A percentile compares a stretch with the other conserved stretches of the same genome.
Evolutionary conservation across 2,113 vertebrate genomes (phyloP).

Genomic region (Gasterosteus nipponicus): DNA sequence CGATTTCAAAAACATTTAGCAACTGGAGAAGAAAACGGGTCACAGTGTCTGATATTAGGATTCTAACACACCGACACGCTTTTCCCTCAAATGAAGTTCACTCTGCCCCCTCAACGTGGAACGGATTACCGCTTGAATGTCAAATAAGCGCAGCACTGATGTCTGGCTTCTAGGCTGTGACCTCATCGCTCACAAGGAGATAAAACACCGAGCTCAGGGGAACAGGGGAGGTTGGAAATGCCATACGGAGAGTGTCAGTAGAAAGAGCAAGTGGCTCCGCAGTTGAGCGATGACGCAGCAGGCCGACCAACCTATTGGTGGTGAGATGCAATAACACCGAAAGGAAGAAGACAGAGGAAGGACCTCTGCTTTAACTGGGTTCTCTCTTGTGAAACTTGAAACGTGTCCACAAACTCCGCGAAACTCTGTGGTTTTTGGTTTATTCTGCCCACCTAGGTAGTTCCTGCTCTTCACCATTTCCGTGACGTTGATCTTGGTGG

Average conservation of each 20-base stretch:
- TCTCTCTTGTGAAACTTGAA: not conserved
- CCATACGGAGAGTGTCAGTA: not conserved
- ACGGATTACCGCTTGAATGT: not conserved
- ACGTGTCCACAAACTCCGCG: not conserved
- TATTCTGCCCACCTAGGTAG: conserved; percentile 88
- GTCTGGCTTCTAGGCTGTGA: not conserved
- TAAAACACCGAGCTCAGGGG: not conserved
- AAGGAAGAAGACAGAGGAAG: not conserved
- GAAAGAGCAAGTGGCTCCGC: not conserved
- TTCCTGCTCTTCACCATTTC: conserved; percentile 98
- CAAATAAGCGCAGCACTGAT: not conserved
- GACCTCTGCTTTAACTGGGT: not conserved
- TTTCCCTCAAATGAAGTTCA: not conserved
- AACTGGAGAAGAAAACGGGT: not conserved
- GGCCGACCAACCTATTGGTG: not conserved
- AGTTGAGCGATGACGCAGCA: not conserved
- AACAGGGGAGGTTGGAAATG: not conserved
- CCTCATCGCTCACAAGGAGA: not conserved
- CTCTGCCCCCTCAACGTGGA: not conserved
- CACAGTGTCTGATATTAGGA: not conserved
- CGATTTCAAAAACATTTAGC: not conserved
- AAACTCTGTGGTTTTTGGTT: not conserved
- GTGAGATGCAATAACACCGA: not conserved
- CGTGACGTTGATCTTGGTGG: conserved; percentile 96
- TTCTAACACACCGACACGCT: not conserved